A percentile compares a stretch with the other conserved stretches of the same genome.
phyloP scores from a whole-genome alignment of 2,888 invertebrate species.

The Exephanes ischioxanthus region DNA sequence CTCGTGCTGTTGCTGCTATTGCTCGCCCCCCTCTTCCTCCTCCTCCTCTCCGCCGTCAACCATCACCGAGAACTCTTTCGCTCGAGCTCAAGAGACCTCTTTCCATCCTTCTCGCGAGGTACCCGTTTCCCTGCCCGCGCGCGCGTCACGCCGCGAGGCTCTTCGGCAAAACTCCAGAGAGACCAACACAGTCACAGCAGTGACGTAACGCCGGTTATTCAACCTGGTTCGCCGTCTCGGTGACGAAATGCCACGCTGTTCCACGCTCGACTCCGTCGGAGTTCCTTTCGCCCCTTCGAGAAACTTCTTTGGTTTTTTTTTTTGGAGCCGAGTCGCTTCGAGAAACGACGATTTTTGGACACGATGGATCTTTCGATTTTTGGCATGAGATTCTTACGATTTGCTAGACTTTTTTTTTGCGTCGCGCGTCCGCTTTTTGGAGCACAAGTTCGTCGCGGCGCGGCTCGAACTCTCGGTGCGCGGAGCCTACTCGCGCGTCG shows the following conservation, averaged over 20 bases:
- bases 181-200: constrained; percentile 68
- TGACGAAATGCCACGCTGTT: constrained; percentile 82
- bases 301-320: constrained; percentile 48
- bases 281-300: constrained; percentile 67
- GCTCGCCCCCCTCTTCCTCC: constrained; percentile 65
- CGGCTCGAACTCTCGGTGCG: constrained; percentile 54
- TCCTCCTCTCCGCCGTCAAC: constrained; percentile 69
- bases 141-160: constrained; percentile 9
- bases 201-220: constrained; percentile 85
- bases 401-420: not conserved
- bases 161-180: constrained; percentile 62
- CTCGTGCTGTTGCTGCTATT: constrained; percentile 65
- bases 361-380: not conserved
- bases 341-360: not conserved
- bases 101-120: constrained; percentile 18
- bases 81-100: not conserved
- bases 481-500: constrained; percentile 33
- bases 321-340: not conserved
- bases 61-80: not conserved
- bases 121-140: not conserved
- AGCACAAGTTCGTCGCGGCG: not conserved
- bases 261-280: constrained; percentile 76
- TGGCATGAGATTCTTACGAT: not conserved
- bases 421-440: not conserved
- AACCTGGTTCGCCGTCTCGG: constrained; percentile 80